A percentile compares a stretch with the other conserved stretches of the same genome.
Evolutionary conservation across 2,797 vertebrate genomes (phyloP).

Genomic region (Macrochelys suwanniensis): DNA sequence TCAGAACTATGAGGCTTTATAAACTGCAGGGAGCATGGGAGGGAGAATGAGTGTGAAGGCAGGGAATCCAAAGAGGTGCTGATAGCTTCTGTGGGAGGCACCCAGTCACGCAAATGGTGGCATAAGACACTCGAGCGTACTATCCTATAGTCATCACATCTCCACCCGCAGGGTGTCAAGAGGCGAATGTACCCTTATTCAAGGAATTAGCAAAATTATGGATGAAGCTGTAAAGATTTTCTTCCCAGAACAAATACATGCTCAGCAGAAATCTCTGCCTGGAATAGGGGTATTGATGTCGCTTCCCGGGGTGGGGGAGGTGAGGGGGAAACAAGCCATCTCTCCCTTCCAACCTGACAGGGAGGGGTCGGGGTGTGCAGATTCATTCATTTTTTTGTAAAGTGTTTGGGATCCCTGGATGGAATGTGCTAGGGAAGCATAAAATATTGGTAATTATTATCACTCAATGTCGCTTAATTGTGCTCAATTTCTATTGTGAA

Average conservation of each 20-base stretch:
- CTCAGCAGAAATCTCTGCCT: not conserved
- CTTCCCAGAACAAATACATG: not conserved
- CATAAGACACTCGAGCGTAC: too few species aligned
- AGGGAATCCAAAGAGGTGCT: not conserved
- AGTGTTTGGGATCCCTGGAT: not conserved
- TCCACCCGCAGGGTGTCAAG: not conserved
- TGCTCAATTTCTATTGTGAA: not conserved
- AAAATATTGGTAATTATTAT: not conserved
- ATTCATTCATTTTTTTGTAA: not conserved
- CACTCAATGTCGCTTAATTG: not conserved
- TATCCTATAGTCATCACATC: not conserved
- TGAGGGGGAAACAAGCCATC: not conserved
- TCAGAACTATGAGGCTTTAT: not conserved
- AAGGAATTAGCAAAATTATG: not conserved
- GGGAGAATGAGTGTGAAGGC: not conserved
- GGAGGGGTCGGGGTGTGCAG: not conserved
- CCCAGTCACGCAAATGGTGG: not conserved
- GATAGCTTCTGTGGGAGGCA: not conserved
- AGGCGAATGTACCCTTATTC: not conserved
- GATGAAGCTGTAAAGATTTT: not conserved
- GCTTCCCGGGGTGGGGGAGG: accelerated
- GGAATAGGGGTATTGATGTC: not conserved
- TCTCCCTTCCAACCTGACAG: not conserved
- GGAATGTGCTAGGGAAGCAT: not conserved
- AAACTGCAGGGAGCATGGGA: not conserved